These are phyloP conservation scores for Halocynthia roretzi DNA, from an alignment of 23 tunicate species.

Conservation along the genomic window DNA sequence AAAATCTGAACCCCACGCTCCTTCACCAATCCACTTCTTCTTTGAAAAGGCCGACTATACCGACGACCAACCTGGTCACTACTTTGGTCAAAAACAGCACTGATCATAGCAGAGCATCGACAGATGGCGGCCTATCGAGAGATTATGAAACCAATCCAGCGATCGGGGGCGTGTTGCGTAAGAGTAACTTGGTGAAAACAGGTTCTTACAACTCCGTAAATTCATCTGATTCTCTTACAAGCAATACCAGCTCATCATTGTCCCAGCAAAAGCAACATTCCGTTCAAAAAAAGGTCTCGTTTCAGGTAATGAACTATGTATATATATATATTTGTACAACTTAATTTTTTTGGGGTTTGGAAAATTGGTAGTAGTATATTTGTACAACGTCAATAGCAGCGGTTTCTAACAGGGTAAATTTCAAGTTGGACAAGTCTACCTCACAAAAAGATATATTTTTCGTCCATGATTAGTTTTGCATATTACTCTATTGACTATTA, in stretches of 20 bases:
- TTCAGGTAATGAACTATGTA: slow-evolving; percentile 17
- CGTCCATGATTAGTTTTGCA: too few relatives aligned
- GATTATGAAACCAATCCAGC: not conserved
- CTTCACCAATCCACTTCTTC: not conserved
- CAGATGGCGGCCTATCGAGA: slow-evolving; percentile 5
- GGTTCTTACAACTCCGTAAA: slow-evolving; percentile 47
- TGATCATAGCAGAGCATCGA: not conserved
- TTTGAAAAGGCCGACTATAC: slow-evolving; percentile 1
- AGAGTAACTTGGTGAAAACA: slow-evolving; percentile 55
- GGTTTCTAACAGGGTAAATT: too few relatives aligned
- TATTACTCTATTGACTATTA: too few relatives aligned
- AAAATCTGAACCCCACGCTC: not conserved
- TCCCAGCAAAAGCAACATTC: slow-evolving; percentile 16
- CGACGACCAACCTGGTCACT: slow-evolving; percentile 4
- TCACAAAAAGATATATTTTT: too few relatives aligned
- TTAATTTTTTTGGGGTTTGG: not conserved
- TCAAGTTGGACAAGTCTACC: too few relatives aligned
- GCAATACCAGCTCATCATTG: slow-evolving; percentile 40
- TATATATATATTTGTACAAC: not conserved
- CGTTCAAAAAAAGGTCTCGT: slow-evolving; percentile 60
- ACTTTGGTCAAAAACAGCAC: not conserved
- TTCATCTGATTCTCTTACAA: slow-evolving; percentile 58
- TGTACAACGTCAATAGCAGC: not conserved
- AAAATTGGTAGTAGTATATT: not conserved
- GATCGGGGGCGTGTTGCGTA: slow-evolving; percentile 40